Conservation (phyloP, 2,113 vertebrate genomes). For the Phainopepla nitens region DNA sequence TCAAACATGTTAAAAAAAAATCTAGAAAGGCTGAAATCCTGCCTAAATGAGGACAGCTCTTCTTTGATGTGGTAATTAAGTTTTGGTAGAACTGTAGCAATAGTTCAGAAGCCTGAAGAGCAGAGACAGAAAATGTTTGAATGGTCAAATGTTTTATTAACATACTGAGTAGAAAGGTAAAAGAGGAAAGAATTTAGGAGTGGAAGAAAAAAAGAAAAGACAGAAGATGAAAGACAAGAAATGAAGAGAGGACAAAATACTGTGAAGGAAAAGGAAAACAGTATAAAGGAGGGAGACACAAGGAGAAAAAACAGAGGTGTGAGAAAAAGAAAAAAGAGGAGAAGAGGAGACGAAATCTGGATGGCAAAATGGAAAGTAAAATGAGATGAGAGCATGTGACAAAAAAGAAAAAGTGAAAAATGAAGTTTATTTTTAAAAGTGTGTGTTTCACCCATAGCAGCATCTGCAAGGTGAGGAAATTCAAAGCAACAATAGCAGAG, state of each 20-base stretch:
- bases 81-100: constrained; percentile 18
- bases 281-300: not conserved
- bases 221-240: not conserved
- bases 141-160: constrained; percentile 17
- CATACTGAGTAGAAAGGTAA: not conserved
- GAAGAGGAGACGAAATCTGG: not conserved
- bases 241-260: not conserved
- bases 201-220: not conserved
- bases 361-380: not conserved
- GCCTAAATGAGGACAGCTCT: constrained; percentile 27
- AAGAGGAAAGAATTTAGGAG: not conserved
- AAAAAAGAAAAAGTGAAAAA: not conserved
- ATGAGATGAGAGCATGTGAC: not conserved
- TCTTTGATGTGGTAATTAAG: constrained; percentile 58
- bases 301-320: not conserved
- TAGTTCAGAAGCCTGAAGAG: constrained; percentile 35
- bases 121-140: constrained; percentile 24
- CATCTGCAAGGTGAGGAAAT: not conserved
- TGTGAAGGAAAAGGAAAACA: not conserved
- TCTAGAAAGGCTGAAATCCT: not conserved
- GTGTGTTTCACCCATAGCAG: not conserved
- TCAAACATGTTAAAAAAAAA: not conserved
- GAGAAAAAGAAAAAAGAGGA: not conserved
- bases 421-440: not conserved
- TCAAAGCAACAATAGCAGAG: not conserved